phyloP scores from a whole-genome alignment of 2,113 vertebrate species.

The Clarias gariepinus region DNA sequence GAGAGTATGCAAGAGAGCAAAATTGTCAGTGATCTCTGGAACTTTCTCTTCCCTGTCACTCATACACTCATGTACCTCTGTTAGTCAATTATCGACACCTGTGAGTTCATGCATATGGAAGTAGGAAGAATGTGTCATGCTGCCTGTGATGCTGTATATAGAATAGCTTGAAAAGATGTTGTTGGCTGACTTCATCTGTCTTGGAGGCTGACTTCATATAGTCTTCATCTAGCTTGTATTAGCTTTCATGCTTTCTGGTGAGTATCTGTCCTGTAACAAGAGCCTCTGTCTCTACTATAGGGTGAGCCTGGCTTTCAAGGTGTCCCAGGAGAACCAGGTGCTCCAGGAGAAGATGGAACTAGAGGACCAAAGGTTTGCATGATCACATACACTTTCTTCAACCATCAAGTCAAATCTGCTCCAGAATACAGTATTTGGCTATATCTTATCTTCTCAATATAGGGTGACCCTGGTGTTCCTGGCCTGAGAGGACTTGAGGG shows the following conservation, averaged over 20 bases:
- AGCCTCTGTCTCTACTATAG: slow-evolving; percentile 48
- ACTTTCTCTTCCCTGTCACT: not conserved
- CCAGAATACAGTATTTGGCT: not conserved
- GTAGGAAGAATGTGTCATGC: too few relatives aligned
- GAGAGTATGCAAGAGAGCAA: not conserved
- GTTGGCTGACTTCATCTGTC: not conserved
- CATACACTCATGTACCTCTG: too few relatives aligned
- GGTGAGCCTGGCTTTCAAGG: slow-evolving; percentile 69
- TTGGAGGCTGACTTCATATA: too few relatives aligned
- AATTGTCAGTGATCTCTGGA: not conserved
- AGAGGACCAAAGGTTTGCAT: slow-evolving; percentile 69
- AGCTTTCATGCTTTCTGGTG: not conserved
- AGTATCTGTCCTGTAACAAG: not conserved
- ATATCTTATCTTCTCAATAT: not conserved
- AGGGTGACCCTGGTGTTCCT: slow-evolving; percentile 70
- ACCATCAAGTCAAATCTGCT: not conserved
- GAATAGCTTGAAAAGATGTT: too few relatives aligned
- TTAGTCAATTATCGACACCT: not conserved
- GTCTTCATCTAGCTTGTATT: not conserved
- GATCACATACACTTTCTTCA: not conserved
- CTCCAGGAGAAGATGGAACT: slow-evolving; percentile 68
- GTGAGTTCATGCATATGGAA: not conserved
- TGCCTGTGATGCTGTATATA: too few relatives aligned
- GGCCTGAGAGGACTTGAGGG: slow-evolving; percentile 70
- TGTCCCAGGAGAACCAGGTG: slow-evolving; percentile 63